Evolutionary conservation across 2,797 vertebrate species (phyloP).

Genomic region (Protonibea diacanthus): DNA sequence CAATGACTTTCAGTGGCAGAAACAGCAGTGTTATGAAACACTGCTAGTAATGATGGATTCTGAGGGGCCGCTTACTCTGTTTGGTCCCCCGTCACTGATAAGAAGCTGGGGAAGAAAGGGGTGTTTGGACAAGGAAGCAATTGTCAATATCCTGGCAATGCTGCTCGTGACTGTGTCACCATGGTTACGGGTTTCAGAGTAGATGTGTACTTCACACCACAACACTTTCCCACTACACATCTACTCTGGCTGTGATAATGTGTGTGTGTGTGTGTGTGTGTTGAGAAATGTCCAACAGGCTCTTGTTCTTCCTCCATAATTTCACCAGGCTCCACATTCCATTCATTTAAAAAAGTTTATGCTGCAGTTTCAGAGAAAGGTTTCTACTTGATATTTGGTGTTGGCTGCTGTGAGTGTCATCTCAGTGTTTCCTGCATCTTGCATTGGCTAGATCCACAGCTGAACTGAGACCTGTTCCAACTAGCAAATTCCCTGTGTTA

Average conservation of each 20-base stretch:
- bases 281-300: background rate
- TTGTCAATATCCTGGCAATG: background rate
- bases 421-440: background rate
- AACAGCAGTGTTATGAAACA: background rate
- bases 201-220: background rate
- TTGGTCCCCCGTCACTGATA: background rate
- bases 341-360: background rate
- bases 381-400: too few relatives aligned
- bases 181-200: conserved; percentile 3
- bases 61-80: background rate
- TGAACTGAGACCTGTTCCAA: background rate
- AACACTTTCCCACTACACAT: background rate
- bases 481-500: background rate
- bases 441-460: background rate
- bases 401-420: background rate
- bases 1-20: background rate
- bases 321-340: background rate
- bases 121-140: background rate
- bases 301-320: background rate
- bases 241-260: background rate
- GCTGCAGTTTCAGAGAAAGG: too few relatives aligned
- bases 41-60: background rate
- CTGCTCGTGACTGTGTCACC: background rate
- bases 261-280: background rate
- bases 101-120: background rate